These are phyloP conservation scores for Neomicropteryx cornuta DNA, from an alignment of 1,140 invertebrate genomes.

Conservation along the genomic window DNA sequence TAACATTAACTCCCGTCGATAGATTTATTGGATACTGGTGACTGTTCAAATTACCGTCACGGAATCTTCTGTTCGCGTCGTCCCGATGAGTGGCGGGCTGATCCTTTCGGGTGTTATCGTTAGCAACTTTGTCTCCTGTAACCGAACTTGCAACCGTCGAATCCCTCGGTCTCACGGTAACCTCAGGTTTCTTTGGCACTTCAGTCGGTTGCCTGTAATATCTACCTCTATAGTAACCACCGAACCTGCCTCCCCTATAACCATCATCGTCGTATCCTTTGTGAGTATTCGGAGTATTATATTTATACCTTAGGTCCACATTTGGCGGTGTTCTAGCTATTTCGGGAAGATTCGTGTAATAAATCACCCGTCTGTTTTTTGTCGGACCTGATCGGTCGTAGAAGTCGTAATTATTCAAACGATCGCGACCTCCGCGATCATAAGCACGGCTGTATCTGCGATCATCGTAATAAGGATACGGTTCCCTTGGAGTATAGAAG, in stretches of 20 bases:
- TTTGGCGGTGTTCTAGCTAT: conserved; percentile 13
- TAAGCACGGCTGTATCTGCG: conserved; percentile 11
- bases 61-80: conserved; percentile 7
- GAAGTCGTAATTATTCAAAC: conserved; percentile 11
- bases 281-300: conserved; percentile 9
- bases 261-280: conserved; percentile 14
- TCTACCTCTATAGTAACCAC: conserved; percentile 9
- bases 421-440: no score
- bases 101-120: conserved; percentile 11
- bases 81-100: conserved; percentile 9
- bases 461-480: conserved; percentile 10
- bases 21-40: conserved; percentile 13
- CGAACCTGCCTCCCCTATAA: no score
- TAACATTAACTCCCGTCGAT: conserved; percentile 10
- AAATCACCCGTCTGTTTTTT: conserved; percentile 16
- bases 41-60: conserved; percentile 12
- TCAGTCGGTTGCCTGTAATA: conserved; percentile 14
- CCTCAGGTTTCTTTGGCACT: conserved; percentile 13
- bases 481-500: conserved; percentile 10
- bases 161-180: conserved; percentile 14
- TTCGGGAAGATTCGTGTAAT: conserved; percentile 14
- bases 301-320: conserved; percentile 13
- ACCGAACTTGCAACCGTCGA: conserved; percentile 8
- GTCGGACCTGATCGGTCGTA: conserved; percentile 9
- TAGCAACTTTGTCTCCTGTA: conserved; percentile 11